Evolutionary conservation across 2,113 vertebrate species (phyloP), one percentile per base, ranked within the genome.

Genomic region (Odocoileus hemionus): DNA sequence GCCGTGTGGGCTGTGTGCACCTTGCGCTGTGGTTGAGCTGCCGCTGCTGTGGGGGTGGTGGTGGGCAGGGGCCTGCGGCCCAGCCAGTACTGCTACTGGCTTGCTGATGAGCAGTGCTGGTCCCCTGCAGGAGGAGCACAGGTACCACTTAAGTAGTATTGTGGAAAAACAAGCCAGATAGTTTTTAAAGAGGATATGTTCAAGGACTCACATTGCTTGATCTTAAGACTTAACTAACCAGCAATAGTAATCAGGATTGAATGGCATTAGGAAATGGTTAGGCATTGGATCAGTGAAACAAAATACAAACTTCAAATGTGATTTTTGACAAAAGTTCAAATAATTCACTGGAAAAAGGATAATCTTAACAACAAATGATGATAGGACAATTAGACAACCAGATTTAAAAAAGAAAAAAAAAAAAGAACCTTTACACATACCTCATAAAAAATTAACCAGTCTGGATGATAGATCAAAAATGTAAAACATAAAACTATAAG

Each of bases 151-250:
- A 7, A n/a, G 30, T n/a, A 23, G 47, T 82, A 52, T 26, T 83
- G 33, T 15, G 39, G 25, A 50, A 83, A 55, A 84, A 54, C n/a
- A 83, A 3, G 25, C 17, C 25, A 92, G 30, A 90, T 4, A 60
- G 10, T 80, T 84, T 26, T 93, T 36, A 57, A 92, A 89, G 87
- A 43, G 57, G 86, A 28, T 9, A 52, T 45, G 1, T 87, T 94
- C 28, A 30, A 87, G 54, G 39, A 92, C 33, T 93, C 15, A 39
- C 13, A 89, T 92, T 93, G 60, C n/a, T 64, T 74, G 70, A 14
- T 60, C 50, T 13, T 67, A 87, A 70, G 15, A 43, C 74, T 92
- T 96, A 67, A 67, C 7, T 85, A 67, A 86, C 45, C 43, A 87
- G 16, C 28, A 45, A 3, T 33, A 39, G 6, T 70, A 74, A 57